Percentiles rank a stretch among this genome's conserved stretches.
Evolutionary conservation across 2,888 invertebrate genomes (phyloP).

Genomic region (Hypomecis punctinalis): DNA sequence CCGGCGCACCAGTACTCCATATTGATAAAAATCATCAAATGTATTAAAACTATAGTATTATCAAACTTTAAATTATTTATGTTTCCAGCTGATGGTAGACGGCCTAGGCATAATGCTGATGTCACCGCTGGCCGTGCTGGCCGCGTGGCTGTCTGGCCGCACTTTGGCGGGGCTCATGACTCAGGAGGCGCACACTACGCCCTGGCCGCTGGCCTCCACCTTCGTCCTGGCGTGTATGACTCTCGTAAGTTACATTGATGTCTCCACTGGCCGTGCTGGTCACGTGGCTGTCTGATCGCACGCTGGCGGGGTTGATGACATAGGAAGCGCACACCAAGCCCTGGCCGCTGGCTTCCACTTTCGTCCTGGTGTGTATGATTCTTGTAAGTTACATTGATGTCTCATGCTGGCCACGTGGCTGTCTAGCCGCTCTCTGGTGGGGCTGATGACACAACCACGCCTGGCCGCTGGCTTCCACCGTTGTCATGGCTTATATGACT

Average conservation of each 20-base stretch:
- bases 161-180: conserved; percentile 75
- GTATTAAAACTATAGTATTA: no score
- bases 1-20: no score
- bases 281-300: conserved; percentile 76
- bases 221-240: conserved; percentile 81
- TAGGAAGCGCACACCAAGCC: conserved; percentile 69
- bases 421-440: no score
- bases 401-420: no score
- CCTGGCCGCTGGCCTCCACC: conserved; percentile 79
- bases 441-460: no score
- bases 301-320: conserved; percentile 73
- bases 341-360: conserved; percentile 79
- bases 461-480: no score
- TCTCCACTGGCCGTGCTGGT: conserved; percentile 77
- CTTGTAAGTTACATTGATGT: conserved; percentile 62
- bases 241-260: conserved; percentile 73
- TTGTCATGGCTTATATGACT: no score
- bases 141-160: conserved; percentile 76
- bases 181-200: conserved; percentile 66
- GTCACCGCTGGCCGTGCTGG: conserved; percentile 77
- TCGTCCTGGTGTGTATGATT: conserved; percentile 79
- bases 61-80: background rate
- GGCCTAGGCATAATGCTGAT: conserved; percentile 78
- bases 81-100: conserved; percentile 74
- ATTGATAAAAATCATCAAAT: no score